Evolutionary conservation across 2,113 vertebrate species (phyloP).

Genomic region (Miniopterus natalensis): DNA sequence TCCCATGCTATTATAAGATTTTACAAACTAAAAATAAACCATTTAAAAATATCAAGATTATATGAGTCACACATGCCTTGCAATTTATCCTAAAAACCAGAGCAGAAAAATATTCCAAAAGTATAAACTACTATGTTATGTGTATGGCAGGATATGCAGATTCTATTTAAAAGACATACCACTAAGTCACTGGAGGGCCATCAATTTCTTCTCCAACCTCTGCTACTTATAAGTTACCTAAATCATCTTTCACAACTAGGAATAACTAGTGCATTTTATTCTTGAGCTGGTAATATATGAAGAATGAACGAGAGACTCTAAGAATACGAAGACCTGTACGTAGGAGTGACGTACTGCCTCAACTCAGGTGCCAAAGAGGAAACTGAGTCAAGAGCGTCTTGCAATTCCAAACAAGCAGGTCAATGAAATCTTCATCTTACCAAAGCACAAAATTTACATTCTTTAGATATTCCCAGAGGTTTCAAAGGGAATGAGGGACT

Average conservation of each 20-base stretch:
- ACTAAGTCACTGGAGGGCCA: neutral
- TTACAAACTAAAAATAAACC: neutral
- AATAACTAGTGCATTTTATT: neutral
- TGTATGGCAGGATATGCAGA: neutral
- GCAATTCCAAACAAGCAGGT: neutral
- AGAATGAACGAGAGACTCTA: slow-evolving; percentile 8
- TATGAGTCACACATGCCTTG: neutral
- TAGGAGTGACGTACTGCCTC: neutral
- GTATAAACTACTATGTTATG: neutral
- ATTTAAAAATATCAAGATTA: slow-evolving; percentile 19
- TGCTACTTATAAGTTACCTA: neutral
- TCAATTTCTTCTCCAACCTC: neutral
- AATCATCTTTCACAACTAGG: neutral
- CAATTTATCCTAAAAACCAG: slow-evolving; percentile 33
- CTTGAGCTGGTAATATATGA: neutral
- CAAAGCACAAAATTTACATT: neutral
- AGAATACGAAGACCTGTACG: neutral
- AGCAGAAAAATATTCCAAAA: neutral
- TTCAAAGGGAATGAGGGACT: neutral
- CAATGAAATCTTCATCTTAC: neutral
- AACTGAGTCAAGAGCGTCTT: neutral
- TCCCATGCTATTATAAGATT: neutral
- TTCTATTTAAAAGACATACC: neutral
- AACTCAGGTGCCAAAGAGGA: neutral
- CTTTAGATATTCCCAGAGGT: neutral